These are phyloP conservation scores for Acanthosepion esculentum DNA, from an alignment of 2,888 invertebrate species.

Conservation along the genomic window DNA sequence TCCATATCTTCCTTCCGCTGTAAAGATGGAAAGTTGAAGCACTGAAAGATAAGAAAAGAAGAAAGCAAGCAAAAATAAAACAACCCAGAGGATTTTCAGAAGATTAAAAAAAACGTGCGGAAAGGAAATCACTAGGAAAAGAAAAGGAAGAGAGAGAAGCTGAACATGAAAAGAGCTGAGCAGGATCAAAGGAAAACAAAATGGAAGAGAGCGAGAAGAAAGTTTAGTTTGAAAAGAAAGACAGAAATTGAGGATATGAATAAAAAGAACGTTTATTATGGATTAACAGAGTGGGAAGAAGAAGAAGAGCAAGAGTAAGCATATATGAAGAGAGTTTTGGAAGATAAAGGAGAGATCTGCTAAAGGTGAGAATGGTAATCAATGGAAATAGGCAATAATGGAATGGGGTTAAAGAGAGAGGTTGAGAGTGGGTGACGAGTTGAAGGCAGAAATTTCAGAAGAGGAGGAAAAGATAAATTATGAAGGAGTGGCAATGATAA, in stretches of 20 bases:
- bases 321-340: not conserved
- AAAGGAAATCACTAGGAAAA: not conserved
- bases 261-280: not conserved
- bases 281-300: not conserved
- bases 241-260: not conserved
- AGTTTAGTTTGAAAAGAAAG: not conserved
- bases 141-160: not conserved
- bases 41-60: not conserved
- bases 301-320: not conserved
- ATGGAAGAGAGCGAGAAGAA: not conserved
- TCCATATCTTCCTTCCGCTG: not conserved
- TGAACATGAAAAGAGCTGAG: not conserved
- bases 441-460: too few relatives aligned
- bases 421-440: too few relatives aligned
- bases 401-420: too few relatives aligned
- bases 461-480: too few relatives aligned
- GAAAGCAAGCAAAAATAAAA: not conserved
- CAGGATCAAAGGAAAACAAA: not conserved
- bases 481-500: not conserved
- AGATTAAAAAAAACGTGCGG: not conserved
- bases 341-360: too few relatives aligned
- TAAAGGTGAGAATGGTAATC: too few relatives aligned
- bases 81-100: not conserved
- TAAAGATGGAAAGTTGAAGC: not conserved
- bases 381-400: too few relatives aligned